Conservation (phyloP, 1,140 invertebrate species). For the Neelides sp. region DNA sequence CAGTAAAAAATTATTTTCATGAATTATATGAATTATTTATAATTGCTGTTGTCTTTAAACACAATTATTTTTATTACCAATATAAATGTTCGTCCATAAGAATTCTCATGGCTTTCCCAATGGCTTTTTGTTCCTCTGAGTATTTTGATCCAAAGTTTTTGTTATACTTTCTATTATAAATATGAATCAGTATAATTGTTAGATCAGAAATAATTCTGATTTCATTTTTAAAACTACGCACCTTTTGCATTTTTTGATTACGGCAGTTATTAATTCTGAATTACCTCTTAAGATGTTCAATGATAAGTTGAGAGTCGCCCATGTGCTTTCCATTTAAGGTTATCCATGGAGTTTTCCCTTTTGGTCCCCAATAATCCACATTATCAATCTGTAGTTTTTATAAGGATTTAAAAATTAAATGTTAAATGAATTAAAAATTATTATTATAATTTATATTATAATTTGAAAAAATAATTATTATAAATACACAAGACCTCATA, state of each 20-base stretch:
- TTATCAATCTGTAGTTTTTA: slow-evolving; percentile 13
- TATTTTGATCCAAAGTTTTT: slow-evolving; percentile 5
- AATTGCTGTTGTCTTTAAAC: neutral
- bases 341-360: slow-evolving; percentile 36
- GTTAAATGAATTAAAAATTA: neutral
- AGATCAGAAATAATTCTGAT: neutral
- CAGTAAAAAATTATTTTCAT: neutral
- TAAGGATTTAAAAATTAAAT: neutral
- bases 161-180: neutral
- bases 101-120: slow-evolving; percentile 6
- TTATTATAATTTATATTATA: neutral
- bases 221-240: neutral
- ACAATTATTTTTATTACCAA: slow-evolving; percentile 12
- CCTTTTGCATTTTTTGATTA: too few species aligned
- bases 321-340: slow-evolving; percentile 35
- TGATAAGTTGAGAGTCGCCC: slow-evolving; percentile 33
- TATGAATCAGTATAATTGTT: neutral
- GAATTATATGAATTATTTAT: neutral
- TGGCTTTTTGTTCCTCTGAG: slow-evolving; percentile 11
- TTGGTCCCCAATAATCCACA: slow-evolving; percentile 10
- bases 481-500: slow-evolving; percentile 19
- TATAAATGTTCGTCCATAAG: slow-evolving; percentile 27
- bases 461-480: neutral
- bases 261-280: too few species aligned
- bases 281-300: slow-evolving; percentile 17